Conservation (phyloP, 2,888 invertebrate genomes). For the Hydraecia micacea region DNA sequence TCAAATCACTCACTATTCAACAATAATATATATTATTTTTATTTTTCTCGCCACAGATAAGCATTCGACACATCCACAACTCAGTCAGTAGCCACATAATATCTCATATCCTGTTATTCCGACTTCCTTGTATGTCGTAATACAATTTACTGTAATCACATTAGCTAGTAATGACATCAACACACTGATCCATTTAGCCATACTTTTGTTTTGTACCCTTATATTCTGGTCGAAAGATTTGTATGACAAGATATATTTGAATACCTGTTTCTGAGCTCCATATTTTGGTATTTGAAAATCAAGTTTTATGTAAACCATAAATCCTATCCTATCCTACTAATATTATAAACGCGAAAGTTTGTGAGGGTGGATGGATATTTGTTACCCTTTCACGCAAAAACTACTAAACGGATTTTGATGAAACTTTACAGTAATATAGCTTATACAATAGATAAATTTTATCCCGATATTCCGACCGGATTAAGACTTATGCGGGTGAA, state of each 20-base stretch:
- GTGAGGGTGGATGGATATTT: no score
- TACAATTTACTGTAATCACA: conserved; percentile 85
- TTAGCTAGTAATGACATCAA: conserved; percentile 83
- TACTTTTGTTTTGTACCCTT: conserved; percentile 42
- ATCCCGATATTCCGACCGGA: not conserved
- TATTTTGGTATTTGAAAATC: conserved; percentile 5
- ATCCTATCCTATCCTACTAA: no score
- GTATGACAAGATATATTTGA: not conserved
- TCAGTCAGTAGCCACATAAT: conserved; percentile 67
- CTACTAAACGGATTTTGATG: no score
- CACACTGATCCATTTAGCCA: conserved; percentile 57
- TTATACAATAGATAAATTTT: not conserved
- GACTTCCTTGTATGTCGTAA: conserved; percentile 80
- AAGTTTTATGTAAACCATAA: not conserved
- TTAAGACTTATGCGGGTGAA: not conserved
- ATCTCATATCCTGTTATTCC: conserved; percentile 78
- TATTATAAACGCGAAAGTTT: no score
- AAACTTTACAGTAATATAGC: no score
- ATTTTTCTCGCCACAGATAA: not conserved
- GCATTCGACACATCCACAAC: conserved; percentile 42
- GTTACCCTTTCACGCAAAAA: no score
- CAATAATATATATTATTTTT: not conserved
- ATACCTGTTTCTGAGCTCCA: not conserved
- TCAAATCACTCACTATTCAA: not conserved
- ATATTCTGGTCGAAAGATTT: conserved; percentile 6